Base-by-base conservation (phyloP, 2,113 vertebrate genomes). In the Bubo blakistoni region DNA sequence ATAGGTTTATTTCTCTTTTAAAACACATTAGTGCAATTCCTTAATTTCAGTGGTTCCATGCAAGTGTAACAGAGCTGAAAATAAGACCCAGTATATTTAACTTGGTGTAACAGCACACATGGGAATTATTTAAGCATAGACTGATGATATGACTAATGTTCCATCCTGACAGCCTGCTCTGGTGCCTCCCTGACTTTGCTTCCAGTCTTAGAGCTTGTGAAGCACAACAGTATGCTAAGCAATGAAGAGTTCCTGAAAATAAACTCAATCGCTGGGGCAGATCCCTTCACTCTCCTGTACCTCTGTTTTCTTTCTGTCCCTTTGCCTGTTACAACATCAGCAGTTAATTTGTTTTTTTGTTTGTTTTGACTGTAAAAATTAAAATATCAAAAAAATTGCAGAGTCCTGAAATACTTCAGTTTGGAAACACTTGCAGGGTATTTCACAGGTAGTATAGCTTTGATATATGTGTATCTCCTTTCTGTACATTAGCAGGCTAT, bases 121-220 rank as follows among this genome's bases (percentile, higher is more conserved):
- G 59, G 38, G 63, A 88, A 92, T 93, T 94, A 80, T 81, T 94
- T 90, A 77, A 86, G 47, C 76, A 78, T 30, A 73, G 26, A 26
- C 38, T 90, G 79, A 80, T 88, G 49, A 67, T 86, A 78, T 88
- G 88, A 86, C 38, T 83, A 88, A 83, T 88, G 55, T 78, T 94
- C 67, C 76, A 74, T 81, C 34, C 51, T 88, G 80, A 93, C 79
- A 96, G 63, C 42, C 82, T 88, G 79, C 67, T 93, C 51, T 87
- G 52, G 30, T 76, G 57, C 61, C 52, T 89, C 44, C 38, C 65
- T 90, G 3, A 63, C 38, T 70, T 94, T 59, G 13, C 59, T 88
- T 81, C 40, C 58, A 52, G 67, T 74, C 71, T 44, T 67, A 67
- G 47, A 85, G 42, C 20, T 44, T 83, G 16, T 73, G 72, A 92